These are phyloP conservation scores for Xenopus borealis DNA, from an alignment of 2,113 vertebrate genomes.

Conservation along the genomic window DNA sequence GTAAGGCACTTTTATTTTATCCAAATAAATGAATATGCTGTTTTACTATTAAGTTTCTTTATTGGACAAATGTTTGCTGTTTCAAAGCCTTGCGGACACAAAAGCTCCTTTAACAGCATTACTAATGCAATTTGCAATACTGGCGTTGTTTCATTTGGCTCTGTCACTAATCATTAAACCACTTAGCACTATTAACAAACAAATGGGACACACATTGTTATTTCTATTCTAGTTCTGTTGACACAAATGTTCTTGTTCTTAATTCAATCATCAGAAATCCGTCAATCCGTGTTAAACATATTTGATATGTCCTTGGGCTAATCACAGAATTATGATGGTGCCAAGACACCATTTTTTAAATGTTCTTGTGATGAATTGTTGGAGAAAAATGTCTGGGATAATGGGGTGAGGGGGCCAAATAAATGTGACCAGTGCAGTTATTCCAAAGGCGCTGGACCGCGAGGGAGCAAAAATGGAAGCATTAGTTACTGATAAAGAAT, in stretches of 20 bases:
- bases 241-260: neutral
- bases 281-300: neutral
- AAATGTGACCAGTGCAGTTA: too few species aligned
- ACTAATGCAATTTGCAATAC: neutral
- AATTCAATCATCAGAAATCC: neutral
- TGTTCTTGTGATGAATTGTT: neutral
- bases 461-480: too few species aligned
- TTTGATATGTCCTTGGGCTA: neutral
- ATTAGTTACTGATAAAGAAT: too few species aligned
- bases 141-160: neutral
- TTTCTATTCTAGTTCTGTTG: neutral
- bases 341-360: neutral
- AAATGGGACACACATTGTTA: neutral
- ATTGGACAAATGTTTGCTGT: neutral
- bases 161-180: neutral
- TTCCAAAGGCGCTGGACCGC: too few species aligned
- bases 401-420: too few species aligned
- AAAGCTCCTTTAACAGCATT: neutral
- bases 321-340: neutral
- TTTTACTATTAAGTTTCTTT: neutral
- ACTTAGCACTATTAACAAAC: neutral
- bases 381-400: neutral
- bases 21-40: neutral
- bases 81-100: neutral
- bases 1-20: neutral